Evolutionary conservation across 2,113 vertebrate species (phyloP).

Genomic region (Sorex fumeus): DNA sequence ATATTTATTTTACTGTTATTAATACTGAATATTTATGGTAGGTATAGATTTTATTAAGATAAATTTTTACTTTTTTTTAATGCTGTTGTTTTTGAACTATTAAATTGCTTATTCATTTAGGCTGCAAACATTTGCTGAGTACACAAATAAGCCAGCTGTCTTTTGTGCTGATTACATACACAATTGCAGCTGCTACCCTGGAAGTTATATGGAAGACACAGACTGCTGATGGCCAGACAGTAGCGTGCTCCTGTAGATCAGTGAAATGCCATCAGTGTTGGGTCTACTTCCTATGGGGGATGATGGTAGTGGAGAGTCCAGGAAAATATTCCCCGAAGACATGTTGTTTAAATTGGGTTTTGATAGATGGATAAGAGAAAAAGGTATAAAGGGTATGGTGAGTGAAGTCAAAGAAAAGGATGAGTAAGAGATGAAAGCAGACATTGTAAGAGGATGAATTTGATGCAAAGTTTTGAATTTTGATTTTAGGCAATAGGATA

Average conservation of each 20-base stretch:
- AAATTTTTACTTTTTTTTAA: conserved; percentile 30
- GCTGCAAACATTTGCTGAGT: neutral
- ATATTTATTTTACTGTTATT: neutral
- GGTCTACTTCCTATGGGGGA: neutral
- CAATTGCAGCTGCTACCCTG: neutral
- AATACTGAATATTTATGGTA: conserved; percentile 4
- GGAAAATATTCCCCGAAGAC: neutral
- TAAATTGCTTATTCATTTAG: neutral
- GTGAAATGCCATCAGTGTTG: neutral
- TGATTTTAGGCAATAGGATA: neutral
- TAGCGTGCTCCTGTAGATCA: neutral
- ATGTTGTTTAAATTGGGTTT: conserved; percentile 13
- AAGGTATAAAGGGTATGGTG: conserved; percentile 16
- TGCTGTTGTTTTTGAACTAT: neutral
- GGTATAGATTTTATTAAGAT: neutral
- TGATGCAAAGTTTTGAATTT: conserved; percentile 3
- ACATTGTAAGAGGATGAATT: neutral
- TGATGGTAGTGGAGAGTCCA: neutral
- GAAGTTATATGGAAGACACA: neutral
- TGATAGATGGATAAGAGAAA: neutral
- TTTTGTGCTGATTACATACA: neutral
- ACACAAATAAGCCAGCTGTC: neutral
- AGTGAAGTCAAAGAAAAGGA: neutral
- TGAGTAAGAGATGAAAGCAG: neutral
- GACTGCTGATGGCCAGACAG: neutral